Evolutionary conservation across 2,797 vertebrate species (phyloP), one percentile per base, ranked within the genome.

Genomic region (Pipistrellus pipistrellus): DNA sequence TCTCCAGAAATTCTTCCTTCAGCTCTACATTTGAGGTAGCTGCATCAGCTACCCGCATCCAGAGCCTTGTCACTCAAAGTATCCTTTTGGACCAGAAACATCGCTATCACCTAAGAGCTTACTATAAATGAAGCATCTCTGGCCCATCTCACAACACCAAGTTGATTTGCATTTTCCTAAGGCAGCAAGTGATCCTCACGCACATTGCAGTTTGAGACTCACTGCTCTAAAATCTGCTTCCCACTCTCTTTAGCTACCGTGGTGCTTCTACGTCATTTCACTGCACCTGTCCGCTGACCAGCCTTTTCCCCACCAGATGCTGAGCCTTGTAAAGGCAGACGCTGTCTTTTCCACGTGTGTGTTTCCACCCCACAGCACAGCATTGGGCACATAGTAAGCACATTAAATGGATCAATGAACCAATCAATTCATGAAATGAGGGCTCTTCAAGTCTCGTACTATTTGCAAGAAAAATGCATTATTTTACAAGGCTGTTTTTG

Each of bases 401-500:
- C 5, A 17, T 53, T 82, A 46, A 77, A 64, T 51, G n/a, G 55
- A 72, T 66, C 12, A 55, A 68, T 59, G 14, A 77, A 30, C 38
- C 0, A 51, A 41, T 80, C 41, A 77, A 18, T 75, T 62, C 72
- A 82, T 35, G 9, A 95, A 96, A 8, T 38, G 23, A 76, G 15
- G 12, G 66, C 69, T 68, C 38, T 35, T 78, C 12, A 68, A 57
- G 9, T 88, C 21, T 51, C 81, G 64, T 41, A 71, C 55, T 77
- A 84, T 84, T 75, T 92, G 27, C 21, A 83, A 66, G 17, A 11
- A 32, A 14, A 41, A 10, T 32, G 3, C 15, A 85, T 71, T 83
- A 62, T 62, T 88, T 85, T 76, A 75, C 9, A 76, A 90, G 44
- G 15, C n/a, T 55, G 44, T 32, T 80, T 94, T 72, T 69, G 41